Base-by-base conservation (phyloP, 2,888 invertebrate genomes). In the Caenorhabditis sinica region DNA sequence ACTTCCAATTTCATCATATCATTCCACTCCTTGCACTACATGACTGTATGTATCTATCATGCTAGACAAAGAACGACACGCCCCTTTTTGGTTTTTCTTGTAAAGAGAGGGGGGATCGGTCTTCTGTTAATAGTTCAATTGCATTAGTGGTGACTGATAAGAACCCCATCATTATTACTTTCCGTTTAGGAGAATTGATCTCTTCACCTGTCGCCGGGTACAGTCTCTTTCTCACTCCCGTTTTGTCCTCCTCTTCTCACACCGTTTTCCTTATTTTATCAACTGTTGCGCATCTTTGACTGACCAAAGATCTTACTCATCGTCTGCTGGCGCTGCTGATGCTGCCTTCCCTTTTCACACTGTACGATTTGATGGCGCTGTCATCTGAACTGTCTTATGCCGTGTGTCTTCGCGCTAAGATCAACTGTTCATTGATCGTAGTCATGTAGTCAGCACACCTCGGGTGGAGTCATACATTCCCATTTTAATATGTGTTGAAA, bases 261-360 rank as follows among this genome's bases (percentile, higher is more conserved):
- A 28, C 68, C 30, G 25, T 68, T 51, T 33, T 49, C 33, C 45
- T 4, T 45, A 45, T 74, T 28, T 74, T 74, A 74, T 74, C 74
- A 65, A 40, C 28, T 65, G 53, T 65, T 49, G 49, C 65, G 74
- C 53, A 74, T 74, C 65, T 51, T 40, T 51, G 51, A 53, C 36
- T 74, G 74, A 74, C 43, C 74, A 74, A 74, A 74, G 74, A 74
- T 63, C 74, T 65, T 53, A 53, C 53, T 58, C 74, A 63, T 63
- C 74, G 65, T 74, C 68, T 69, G 23, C 68, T 33, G 51, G 9
- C n/a, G n/a, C n/a, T n/a, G n/a, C 17, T 23, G 20, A 25, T 28
- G 4, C 68, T 69, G 68, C 36, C 25, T 40, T 53, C 28, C 63
- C 51, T 36, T 45, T 36, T 53, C 65, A 45, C 53, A 68, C 49